These are phyloP conservation scores for Acanthurus lineatus DNA, from an alignment of 2,797 vertebrate species.

Conservation along the genomic window DNA sequence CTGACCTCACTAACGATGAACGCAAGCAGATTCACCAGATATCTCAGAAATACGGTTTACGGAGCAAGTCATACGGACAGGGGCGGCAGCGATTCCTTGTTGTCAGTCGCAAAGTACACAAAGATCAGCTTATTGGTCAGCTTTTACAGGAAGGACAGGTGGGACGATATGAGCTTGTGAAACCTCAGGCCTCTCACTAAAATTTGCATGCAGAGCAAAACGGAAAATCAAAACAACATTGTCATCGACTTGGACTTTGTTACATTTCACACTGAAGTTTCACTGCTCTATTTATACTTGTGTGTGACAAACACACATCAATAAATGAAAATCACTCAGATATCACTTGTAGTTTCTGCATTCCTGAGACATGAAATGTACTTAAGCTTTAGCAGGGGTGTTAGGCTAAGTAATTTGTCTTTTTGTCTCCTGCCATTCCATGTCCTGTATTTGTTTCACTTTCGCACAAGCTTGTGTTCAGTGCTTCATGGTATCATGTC, in stretches of 20 bases:
- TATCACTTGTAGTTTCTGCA: conserved; percentile 72
- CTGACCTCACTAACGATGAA: conserved; percentile 95
- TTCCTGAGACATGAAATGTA: conserved; percentile 67
- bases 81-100: conserved; percentile 93
- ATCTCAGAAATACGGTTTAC: conserved; percentile 93
- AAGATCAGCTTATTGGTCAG: conserved; percentile 94
- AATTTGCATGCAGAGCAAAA: conserved; percentile 67
- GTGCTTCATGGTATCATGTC: conserved; percentile 57
- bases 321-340: conserved; percentile 59
- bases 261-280: conserved; percentile 61
- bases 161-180: conserved; percentile 95
- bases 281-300: conserved; percentile 54
- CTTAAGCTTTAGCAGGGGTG: conserved; percentile 57
- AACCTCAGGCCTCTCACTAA: conserved; percentile 91
- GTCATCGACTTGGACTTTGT: conserved; percentile 49
- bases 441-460: conserved; percentile 51
- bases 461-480: conserved; percentile 55
- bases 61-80: conserved; percentile 96
- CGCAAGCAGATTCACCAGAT: conserved; percentile 97
- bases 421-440: conserved; percentile 66
- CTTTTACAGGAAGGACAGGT: conserved; percentile 96
- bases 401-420: conserved; percentile 28
- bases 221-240: background rate
- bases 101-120: conserved; percentile 94
- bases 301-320: conserved; percentile 52